Evolutionary conservation across 2,888 invertebrate genomes (phyloP).

Genomic region (Clusia tigrina): DNA sequence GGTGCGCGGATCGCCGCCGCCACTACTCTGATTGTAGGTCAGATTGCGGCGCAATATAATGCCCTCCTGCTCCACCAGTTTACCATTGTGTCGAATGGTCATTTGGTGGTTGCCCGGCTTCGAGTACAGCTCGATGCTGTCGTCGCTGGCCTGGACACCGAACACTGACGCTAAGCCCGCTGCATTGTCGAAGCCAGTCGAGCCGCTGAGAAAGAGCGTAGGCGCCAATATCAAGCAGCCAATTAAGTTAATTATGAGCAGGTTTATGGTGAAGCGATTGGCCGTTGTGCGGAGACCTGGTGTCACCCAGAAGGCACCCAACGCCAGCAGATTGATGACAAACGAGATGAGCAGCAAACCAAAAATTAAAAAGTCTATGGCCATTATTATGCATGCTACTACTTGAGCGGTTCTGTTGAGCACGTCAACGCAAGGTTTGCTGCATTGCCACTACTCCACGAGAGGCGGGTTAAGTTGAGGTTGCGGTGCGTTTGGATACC

Average conservation of each 20-base stretch:
- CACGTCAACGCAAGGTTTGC: too few relatives aligned
- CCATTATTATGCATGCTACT: slow-evolving; percentile 48
- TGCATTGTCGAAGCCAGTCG: slow-evolving; percentile 20
- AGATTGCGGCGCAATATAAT: slow-evolving; percentile 46
- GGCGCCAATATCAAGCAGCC: slow-evolving; percentile 63
- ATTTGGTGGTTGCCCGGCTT: slow-evolving; percentile 58
- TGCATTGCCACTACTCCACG: too few relatives aligned
- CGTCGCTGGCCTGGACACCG: slow-evolving; percentile 34
- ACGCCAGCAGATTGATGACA: slow-evolving; percentile 62
- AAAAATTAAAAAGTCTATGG: slow-evolving; percentile 64
- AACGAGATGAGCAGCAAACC: slow-evolving; percentile 63
- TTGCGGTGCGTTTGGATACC: too few relatives aligned
- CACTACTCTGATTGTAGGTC: slow-evolving; percentile 19
- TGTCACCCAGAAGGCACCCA: slow-evolving; percentile 65
- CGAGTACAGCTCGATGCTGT: slow-evolving; percentile 56
- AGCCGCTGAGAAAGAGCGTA: slow-evolving; percentile 55
- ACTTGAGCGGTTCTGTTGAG: too few relatives aligned
- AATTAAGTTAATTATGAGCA: slow-evolving; percentile 62
- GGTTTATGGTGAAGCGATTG: slow-evolving; percentile 65
- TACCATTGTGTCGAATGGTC: slow-evolving; percentile 53
- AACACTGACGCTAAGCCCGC: slow-evolving; percentile 16
- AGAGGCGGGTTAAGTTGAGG: too few relatives aligned
- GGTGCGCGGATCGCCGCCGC: slow-evolving; percentile 24
- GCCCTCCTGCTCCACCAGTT: slow-evolving; percentile 54
- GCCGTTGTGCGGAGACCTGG: slow-evolving; percentile 64